Evolutionary conservation across 2,888 invertebrate genomes (phyloP).

Genomic region (Buathra laborator): DNA sequence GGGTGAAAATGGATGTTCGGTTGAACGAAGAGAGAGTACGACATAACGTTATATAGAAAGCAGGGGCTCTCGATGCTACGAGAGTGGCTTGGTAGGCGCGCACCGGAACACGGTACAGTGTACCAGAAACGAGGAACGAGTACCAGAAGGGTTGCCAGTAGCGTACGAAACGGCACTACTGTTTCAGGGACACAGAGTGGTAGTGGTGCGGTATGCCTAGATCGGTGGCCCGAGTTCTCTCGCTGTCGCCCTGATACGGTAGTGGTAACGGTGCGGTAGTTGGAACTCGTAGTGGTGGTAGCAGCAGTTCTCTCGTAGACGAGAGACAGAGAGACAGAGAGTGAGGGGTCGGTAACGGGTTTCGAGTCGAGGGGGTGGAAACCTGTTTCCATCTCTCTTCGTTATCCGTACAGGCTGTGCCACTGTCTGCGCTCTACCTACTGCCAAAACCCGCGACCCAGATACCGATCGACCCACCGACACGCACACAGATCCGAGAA

Average conservation of each 20-base stretch:
- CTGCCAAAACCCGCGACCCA: constrained; percentile 85
- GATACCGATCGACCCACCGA: constrained; percentile 85
- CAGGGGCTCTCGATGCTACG: constrained; percentile 12
- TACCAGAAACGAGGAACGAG: constrained; percentile 12
- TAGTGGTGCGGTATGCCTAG: constrained; percentile 19
- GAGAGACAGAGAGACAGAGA: neutral
- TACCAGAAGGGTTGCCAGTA: constrained; percentile 12
- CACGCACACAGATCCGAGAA: constrained; percentile 72
- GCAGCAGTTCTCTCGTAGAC: constrained; percentile 3
- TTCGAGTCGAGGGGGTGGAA: constrained; percentile 54
- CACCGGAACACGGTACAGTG: constrained; percentile 1
- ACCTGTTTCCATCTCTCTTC: constrained; percentile 51
- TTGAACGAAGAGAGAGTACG: constrained; percentile 14
- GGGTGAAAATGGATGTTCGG: neutral
- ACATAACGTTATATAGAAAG: neutral
- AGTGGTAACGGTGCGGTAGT: constrained; percentile 20
- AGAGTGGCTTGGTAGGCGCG: constrained; percentile 11
- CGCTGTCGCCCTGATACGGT: constrained; percentile 3
- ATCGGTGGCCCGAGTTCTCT: constrained; percentile 1
- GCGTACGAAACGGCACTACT: constrained; percentile 8
- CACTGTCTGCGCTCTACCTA: constrained; percentile 71
- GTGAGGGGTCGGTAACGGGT: constrained; percentile 62
- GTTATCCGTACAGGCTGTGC: constrained; percentile 42
- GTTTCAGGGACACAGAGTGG: neutral
- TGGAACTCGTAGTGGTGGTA: constrained; percentile 10